phyloP scores from a whole-genome alignment of 23 tunicate species.

The Trididemnum clinides region DNA sequence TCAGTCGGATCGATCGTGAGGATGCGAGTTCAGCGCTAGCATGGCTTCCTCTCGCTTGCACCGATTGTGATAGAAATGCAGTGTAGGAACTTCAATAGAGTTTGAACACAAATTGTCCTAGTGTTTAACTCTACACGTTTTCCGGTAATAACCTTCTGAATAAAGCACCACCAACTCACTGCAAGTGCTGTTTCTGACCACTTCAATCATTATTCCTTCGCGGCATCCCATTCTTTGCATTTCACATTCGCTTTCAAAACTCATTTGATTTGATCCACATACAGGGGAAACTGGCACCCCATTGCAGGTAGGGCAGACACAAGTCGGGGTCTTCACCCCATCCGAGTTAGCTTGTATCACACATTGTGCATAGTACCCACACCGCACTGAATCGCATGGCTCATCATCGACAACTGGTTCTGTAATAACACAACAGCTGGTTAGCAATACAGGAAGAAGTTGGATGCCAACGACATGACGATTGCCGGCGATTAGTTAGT shows the following conservation, averaged over 20 bases:
- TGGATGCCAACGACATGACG: no score
- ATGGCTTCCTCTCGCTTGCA: no score
- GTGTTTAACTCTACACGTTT: no score
- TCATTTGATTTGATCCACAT: slow-evolving; percentile 72
- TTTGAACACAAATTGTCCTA: no score
- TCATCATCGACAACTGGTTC: slow-evolving; percentile 57
- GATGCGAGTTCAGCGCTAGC: no score
- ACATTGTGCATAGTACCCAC: slow-evolving; percentile 64
- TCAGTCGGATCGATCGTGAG: no score
- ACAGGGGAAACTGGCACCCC: slow-evolving; percentile 19
- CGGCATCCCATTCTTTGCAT: slow-evolving; percentile 49
- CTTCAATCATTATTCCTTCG: slow-evolving; percentile 34
- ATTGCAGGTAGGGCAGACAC: slow-evolving; percentile 73
- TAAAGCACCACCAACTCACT: slow-evolving; percentile 67
- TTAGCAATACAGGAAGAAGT: no score
- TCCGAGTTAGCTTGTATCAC: slow-evolving; percentile 24
- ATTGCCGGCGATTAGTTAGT: no score
- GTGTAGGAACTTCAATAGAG: no score
- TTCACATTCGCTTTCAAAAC: slow-evolving; percentile 57
- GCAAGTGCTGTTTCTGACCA: slow-evolving; percentile 67
- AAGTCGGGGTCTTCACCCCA: slow-evolving; percentile 17
- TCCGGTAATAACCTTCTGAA: no score
- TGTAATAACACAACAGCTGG: no score
- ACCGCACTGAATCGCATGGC: slow-evolving; percentile 32
- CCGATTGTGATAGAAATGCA: no score